Percentiles rank a stretch among this genome's conserved stretches.
These are phyloP conservation scores for Lophotriccus pileatus DNA, from an alignment of 2,797 vertebrate species.

Conservation along the genomic window DNA sequence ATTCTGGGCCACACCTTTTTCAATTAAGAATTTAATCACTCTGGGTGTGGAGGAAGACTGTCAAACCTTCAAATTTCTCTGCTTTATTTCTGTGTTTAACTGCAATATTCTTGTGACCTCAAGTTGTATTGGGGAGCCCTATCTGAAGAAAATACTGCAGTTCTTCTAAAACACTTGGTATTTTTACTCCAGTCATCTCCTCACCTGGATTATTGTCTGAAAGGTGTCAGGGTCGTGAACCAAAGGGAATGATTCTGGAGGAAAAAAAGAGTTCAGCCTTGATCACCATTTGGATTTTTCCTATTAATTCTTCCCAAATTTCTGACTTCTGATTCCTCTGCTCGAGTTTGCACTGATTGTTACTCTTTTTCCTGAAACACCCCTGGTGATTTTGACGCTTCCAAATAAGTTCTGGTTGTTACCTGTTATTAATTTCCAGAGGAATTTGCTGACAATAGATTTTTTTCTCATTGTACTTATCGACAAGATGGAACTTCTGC, in stretches of 20 bases:
- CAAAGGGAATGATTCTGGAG: neutral
- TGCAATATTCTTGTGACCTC: neutral
- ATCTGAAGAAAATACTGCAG: neutral
- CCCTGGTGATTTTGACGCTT: neutral
- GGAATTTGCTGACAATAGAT: neutral
- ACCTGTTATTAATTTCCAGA: neutral
- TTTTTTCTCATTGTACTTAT: neutral
- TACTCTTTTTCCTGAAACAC: neutral
- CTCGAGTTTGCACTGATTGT: neutral
- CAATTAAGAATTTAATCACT: conserved; percentile 9
- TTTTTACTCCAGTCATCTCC: neutral
- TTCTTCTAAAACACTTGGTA: neutral
- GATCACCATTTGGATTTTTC: neutral
- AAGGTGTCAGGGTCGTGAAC: neutral
- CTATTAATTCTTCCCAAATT: neutral
- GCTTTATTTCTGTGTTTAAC: neutral
- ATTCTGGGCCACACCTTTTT: conserved; percentile 21
- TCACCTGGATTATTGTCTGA: neutral
- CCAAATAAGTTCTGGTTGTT: neutral
- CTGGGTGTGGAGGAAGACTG: neutral
- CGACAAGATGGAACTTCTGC: neutral
- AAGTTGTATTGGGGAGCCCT: neutral
- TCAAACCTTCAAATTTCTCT: neutral
- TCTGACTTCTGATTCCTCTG: neutral
- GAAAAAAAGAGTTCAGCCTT: neutral